Evolutionary conservation across 2,797 vertebrate genomes (phyloP), one percentile per base, ranked within the genome.

Genomic region (Coendou prehensilis): DNA sequence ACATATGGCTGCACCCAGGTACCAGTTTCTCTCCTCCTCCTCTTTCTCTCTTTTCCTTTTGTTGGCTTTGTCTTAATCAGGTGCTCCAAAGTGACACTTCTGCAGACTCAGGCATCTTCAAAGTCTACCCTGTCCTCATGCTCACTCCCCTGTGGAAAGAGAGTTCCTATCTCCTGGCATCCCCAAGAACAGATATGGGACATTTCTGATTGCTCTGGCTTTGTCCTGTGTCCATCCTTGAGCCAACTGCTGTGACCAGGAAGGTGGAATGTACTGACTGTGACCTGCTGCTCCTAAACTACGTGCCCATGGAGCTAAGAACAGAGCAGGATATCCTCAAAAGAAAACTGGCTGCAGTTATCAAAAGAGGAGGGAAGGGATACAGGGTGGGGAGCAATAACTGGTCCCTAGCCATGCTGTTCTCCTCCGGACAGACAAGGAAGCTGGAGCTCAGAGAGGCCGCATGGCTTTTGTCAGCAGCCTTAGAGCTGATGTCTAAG

Each of bases 341-440:
- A 52, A 83, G 82, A 89, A 92, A 93, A 9, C 17, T 11, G 33
- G 37, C 4, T 7, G 8, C 61, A 26, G 8, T 76, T 69, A 41
- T 64, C 80, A 64, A 64, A 69, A 85, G 47, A 52, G 52, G 63
- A 80, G 30, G 33, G 64, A 75, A 73, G 50, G 78, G 22, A 30
- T 0, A 4, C 17, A 41, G 28, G 45, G n/a, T 22, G 18, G 88
- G 15, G 26, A 54, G 64, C n/a, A 63, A 47, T 15, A 37, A 7
- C 8, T 0, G 28, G 0, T 0, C 8, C 5, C 57, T 11, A 6
- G 52, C 30, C 28, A 4, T 1, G 2, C 84, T 0, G 0, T 45
- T 95, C 80, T 91, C 76, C 41, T 26, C 11, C 8, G 20, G 50
- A 37, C 4, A 9, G 63, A 54, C 5, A 10, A 59, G 81, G 82